Evolutionary conservation across 2,888 invertebrate species (phyloP).

Genomic region (Thalpophila matura): DNA sequence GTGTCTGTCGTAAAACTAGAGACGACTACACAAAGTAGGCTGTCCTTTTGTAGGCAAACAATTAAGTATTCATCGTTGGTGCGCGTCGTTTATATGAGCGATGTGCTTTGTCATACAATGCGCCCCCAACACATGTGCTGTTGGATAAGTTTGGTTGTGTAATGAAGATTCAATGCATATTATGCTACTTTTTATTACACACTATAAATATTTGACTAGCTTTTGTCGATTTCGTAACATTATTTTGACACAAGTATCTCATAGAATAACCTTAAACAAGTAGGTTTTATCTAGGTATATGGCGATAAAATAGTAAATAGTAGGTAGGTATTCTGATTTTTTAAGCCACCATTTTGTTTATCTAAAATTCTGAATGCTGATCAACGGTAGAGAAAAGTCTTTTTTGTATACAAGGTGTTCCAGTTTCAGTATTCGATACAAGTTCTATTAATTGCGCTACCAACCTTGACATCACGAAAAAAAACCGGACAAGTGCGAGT

Average conservation of each 20-base stretch:
- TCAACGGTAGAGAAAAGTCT: no score
- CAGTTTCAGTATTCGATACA: no score
- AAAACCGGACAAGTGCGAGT: no score
- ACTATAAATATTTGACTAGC: constrained; percentile 35
- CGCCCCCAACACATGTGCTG: constrained; percentile 45
- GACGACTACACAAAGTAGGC: constrained; percentile 81
- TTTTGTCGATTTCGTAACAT: constrained; percentile 31
- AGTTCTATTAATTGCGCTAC: no score
- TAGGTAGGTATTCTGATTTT: no score
- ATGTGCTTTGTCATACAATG: constrained; percentile 71
- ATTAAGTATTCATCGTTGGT: constrained; percentile 82
- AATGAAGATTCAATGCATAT: constrained; percentile 38
- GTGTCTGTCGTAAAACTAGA: constrained; percentile 87
- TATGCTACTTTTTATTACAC: constrained; percentile 36
- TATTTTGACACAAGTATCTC: constrained; percentile 14
- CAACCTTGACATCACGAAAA: no score
- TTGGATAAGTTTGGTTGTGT: constrained; percentile 41
- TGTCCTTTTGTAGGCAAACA: constrained; percentile 83
- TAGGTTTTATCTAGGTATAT: no score
- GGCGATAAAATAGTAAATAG: no score
- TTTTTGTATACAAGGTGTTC: no score
- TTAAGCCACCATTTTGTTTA: no score
- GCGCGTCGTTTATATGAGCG: constrained; percentile 72
- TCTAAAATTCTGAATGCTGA: no score
- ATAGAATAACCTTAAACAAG: constrained; percentile 18